A percentile compares a stretch with the other conserved stretches of the same genome.
These are phyloP conservation scores for Geranospiza caerulescens DNA, from an alignment of 2,797 vertebrate species.

Conservation along the genomic window DNA sequence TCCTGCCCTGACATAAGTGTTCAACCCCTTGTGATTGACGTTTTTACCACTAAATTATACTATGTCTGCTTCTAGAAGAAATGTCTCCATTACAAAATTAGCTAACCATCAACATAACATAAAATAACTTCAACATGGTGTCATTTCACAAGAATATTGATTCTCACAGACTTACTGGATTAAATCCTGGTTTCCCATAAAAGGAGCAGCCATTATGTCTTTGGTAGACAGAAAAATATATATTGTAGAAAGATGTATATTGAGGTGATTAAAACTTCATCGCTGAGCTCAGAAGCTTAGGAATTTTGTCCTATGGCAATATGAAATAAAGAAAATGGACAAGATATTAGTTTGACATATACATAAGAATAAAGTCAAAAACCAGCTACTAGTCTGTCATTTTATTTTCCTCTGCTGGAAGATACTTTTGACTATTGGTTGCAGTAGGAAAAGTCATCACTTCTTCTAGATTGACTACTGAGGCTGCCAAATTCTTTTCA, in stretches of 20 bases:
- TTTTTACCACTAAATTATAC: conserved; percentile 92
- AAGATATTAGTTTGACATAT: conserved; percentile 11
- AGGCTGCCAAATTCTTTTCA: neutral
- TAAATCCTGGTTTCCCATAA: conserved; percentile 89
- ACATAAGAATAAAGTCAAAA: conserved; percentile 31
- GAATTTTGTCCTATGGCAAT: conserved; percentile 25
- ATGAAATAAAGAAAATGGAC: conserved; percentile 26
- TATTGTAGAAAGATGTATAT: conserved; percentile 68
- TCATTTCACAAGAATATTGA: conserved; percentile 92
- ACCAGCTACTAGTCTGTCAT: conserved; percentile 12
- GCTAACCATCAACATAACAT: conserved; percentile 90
- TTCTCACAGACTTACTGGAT: conserved; percentile 85
- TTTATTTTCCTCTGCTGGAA: conserved; percentile 64
- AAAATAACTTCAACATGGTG: conserved; percentile 88
- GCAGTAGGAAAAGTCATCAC: neutral
- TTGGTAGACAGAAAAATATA: conserved; percentile 79
- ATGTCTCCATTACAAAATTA: conserved; percentile 90
- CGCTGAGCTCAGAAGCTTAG: conserved; percentile 47
- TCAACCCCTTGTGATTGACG: conserved; percentile 84
- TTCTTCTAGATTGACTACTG: neutral
- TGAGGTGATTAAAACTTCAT: conserved; percentile 69
- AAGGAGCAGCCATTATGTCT: conserved; percentile 81
- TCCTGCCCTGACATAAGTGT: conserved; percentile 80
- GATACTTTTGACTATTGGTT: conserved; percentile 21
- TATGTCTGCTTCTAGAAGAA: conserved; percentile 84